Percentiles rank a stretch among this genome's conserved stretches.
Evolutionary conservation across 2,888 invertebrate genomes (phyloP).

Genomic region (Dilophus febrilis): DNA sequence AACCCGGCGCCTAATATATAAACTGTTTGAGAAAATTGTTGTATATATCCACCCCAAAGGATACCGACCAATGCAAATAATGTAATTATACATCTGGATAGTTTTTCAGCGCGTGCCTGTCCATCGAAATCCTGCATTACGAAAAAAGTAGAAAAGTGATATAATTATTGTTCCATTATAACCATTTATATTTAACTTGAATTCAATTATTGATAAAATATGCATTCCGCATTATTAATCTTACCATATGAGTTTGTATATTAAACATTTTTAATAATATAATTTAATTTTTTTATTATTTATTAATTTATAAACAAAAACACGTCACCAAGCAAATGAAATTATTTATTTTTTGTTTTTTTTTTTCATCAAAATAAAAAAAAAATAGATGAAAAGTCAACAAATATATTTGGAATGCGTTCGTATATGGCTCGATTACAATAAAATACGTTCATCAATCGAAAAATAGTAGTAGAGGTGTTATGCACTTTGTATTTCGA

Average conservation of each 20-base stretch:
- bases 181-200: background rate
- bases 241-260: constrained; percentile 31
- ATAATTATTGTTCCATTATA: background rate
- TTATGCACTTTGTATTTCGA: too few species aligned
- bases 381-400: too few species aligned
- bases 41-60: constrained; percentile 82
- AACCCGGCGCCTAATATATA: constrained; percentile 87
- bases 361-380: too few species aligned
- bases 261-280: constrained; percentile 20
- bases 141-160: too few species aligned
- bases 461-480: too few species aligned
- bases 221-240: constrained; percentile 1
- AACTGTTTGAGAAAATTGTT: constrained; percentile 90
- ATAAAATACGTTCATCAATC: too few species aligned
- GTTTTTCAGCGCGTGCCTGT: constrained; percentile 74
- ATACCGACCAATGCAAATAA: constrained; percentile 82
- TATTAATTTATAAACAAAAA: too few species aligned
- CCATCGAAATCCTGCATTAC: constrained; percentile 65
- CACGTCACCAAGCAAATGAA: too few species aligned
- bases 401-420: too few species aligned
- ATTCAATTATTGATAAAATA: background rate
- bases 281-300: too few species aligned
- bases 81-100: constrained; percentile 78
- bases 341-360: too few species aligned
- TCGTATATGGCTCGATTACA: too few species aligned